phyloP scores from a whole-genome alignment of 2,888 invertebrate genomes.

The Mongoloraphidia duomilia region DNA sequence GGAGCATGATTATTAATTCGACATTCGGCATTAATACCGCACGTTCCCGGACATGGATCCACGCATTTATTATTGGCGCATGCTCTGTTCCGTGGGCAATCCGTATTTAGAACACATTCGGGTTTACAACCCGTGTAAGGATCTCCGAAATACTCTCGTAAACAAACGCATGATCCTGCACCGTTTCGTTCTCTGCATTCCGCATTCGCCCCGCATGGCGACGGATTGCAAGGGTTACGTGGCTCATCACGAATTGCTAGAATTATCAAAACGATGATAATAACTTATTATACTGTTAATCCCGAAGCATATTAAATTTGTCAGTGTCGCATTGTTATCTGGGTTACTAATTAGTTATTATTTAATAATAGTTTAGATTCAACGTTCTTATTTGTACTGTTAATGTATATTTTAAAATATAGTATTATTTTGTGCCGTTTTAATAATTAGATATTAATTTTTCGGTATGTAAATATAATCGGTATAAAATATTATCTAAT shows the following conservation, averaged over 20 bases:
- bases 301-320: too few relatives aligned
- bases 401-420: too few relatives aligned
- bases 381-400: too few relatives aligned
- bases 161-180: conserved; percentile 68
- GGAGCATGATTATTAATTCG: conserved; percentile 71
- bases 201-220: conserved; percentile 78
- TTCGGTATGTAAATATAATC: too few relatives aligned
- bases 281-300: too few relatives aligned
- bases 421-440: too few relatives aligned
- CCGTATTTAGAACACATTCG: conserved; percentile 77
- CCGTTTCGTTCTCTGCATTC: conserved; percentile 68
- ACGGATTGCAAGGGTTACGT: conserved; percentile 59
- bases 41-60: conserved; percentile 70
- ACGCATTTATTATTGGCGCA: conserved; percentile 73
- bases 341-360: too few relatives aligned
- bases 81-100: conserved; percentile 61
- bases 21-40: conserved; percentile 73
- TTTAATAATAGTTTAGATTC: too few relatives aligned
- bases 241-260: conserved; percentile 25
- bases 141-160: conserved; percentile 72
- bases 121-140: conserved; percentile 76
- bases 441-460: too few relatives aligned
- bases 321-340: too few relatives aligned
- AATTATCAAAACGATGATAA: too few relatives aligned
- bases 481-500: too few relatives aligned